Evolutionary conservation across 92 coral and sea anemone genomes (phyloP), one percentile per base, ranked within the genome.

Genomic region (Micromussa lordhowensis): DNA sequence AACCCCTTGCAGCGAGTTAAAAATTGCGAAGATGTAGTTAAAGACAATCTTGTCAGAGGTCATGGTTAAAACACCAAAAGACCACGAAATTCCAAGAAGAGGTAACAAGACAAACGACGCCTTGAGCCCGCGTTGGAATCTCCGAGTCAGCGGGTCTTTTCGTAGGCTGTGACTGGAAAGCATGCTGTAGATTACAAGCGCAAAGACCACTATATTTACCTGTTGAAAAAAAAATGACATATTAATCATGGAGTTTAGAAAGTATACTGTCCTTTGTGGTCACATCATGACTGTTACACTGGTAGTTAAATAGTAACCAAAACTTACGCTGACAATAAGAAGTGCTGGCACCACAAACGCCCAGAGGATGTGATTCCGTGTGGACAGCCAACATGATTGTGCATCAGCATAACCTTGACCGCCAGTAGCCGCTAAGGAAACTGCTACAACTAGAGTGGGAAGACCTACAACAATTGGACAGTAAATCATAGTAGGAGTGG

Each of bases 311-410:
- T 3, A n/a, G 55, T 24, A 81, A 40, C 8, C 74, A 13, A 61
- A 22, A 82, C 86, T 82, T 82, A 82, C 86, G 76, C 59, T 68
- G 77, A 82, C 68, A 82, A 82, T 82, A 17, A 82, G 61, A 8
- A 91, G 82, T 44, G 92, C 94, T 34, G 96, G 96, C 58, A 89
- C 94, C 78, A 89, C 88, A 82, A 94, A 94, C 35, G 96, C 90
- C 96, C 96, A 94, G 32, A 94, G 88, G 84, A 94, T 82, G 51
- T 85, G 76, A 81, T 84, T 89, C 5, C 78, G 83, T 30, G 85
- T 74, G 54, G 90, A 86, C n/a, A 94, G 77, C 96, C 96, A 91
- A 53, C 96, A 94, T 0, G 91, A 18, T 29, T 58, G 30, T 13
- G 34, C 71, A 24, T 91, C 63, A 69, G 91, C 93, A 72, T 94